These are phyloP conservation scores for Abscondita cerata DNA, from an alignment of 2,888 invertebrate genomes.

Conservation along the genomic window DNA sequence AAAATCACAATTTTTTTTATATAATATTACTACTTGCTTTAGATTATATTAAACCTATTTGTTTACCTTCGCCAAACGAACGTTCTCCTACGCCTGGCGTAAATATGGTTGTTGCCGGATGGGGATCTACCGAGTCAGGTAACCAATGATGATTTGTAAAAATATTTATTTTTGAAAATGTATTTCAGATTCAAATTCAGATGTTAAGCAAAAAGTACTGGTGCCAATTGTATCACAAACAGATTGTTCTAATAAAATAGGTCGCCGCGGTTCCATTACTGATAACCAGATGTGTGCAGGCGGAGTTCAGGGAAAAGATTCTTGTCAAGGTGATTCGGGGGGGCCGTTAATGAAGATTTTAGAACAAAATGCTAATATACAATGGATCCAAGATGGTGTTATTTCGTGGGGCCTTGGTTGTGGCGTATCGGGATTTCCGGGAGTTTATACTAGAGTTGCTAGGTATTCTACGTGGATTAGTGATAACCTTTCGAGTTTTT, in stretches of 20 bases:
- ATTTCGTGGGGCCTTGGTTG: conserved; percentile 88
- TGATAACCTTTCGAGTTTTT: conserved; percentile 49
- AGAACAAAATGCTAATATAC: background rate
- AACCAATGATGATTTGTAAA: too few relatives aligned
- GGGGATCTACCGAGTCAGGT: conserved; percentile 30
- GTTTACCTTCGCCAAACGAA: conserved; percentile 57
- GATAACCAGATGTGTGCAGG: conserved; percentile 52
- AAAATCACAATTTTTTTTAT: background rate
- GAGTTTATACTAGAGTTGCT: conserved; percentile 75
- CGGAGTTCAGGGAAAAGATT: conserved; percentile 62
- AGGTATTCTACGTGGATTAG: conserved; percentile 78
- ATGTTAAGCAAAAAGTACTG: conserved; percentile 28
- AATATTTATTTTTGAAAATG: background rate
- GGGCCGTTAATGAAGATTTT: conserved; percentile 66
- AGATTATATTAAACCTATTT: conserved; percentile 64
- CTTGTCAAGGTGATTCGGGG: conserved; percentile 79
- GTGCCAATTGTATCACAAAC: conserved; percentile 26
- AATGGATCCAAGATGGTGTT: conserved; percentile 63
- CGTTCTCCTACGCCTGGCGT: conserved; percentile 7
- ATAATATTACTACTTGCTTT: background rate
- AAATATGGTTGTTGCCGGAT: conserved; percentile 31
- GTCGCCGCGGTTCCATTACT: background rate
- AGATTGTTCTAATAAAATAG: conserved; percentile 20
- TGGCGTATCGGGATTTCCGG: conserved; percentile 74
- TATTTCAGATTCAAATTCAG: conserved; percentile 13